Conservation (phyloP, 2,113 vertebrate species). For the Cygnus atratus region DNA sequence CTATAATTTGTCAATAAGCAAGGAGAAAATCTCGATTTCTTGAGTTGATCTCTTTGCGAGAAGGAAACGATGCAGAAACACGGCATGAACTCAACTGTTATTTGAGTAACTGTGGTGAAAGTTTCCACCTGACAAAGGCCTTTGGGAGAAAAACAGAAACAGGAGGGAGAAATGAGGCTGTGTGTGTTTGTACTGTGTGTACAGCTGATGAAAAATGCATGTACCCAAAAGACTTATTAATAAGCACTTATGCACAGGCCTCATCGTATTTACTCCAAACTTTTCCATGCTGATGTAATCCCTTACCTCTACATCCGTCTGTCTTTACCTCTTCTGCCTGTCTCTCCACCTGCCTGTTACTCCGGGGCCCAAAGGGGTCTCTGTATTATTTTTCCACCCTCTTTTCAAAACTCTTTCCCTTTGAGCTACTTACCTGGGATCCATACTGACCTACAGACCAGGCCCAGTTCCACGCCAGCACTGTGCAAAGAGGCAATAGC, state of each 20-base stretch:
- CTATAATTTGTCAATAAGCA: background rate
- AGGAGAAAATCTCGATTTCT: background rate
- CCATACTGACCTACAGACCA: background rate
- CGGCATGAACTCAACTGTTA: background rate
- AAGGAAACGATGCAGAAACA: background rate
- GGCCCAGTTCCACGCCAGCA: rapidly evolving
- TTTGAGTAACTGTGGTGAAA: background rate
- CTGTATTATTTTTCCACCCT: background rate
- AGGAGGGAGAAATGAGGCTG: rapidly evolving
- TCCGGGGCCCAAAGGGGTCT: background rate
- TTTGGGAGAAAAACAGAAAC: background rate
- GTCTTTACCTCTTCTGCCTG: background rate
- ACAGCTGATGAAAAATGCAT: rapidly evolving
- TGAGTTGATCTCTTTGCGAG: background rate
- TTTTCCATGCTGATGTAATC: rapidly evolving
- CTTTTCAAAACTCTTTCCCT: background rate
- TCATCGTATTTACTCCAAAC: background rate
- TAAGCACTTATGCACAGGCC: rapidly evolving
- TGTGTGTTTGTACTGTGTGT: background rate
- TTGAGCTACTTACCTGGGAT: background rate
- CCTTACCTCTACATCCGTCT: rapidly evolving
- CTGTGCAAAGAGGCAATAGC: background rate
- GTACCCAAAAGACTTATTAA: background rate
- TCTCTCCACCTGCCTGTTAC: background rate
- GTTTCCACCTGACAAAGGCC: background rate